Evolutionary conservation across 2,797 vertebrate species (phyloP).

Genomic region (Coendou prehensilis): DNA sequence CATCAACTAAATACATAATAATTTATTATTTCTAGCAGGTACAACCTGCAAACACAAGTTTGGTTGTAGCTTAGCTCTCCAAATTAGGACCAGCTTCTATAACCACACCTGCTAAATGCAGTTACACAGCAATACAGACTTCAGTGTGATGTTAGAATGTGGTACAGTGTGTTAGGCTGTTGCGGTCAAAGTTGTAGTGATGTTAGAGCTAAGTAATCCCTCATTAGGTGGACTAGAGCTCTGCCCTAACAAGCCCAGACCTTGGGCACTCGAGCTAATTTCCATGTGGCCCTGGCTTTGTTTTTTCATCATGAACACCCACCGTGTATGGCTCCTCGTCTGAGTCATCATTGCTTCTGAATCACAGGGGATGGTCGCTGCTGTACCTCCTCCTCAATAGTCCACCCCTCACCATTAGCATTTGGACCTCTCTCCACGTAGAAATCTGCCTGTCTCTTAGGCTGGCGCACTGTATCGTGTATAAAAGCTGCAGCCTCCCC

Average conservation of each 20-base stretch:
- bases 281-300: neutral
- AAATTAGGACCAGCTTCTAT: constrained; percentile 61
- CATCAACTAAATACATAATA: constrained; percentile 57
- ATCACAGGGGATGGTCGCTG: neutral
- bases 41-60: constrained; percentile 47
- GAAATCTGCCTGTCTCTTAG: neutral
- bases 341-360: neutral
- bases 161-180: constrained; percentile 49
- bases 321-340: constrained; percentile 64
- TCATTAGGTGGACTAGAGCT: constrained; percentile 41
- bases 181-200: constrained; percentile 59
- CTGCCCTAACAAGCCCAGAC: neutral
- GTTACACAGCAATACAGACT: constrained; percentile 72
- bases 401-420: neutral
- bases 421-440: neutral
- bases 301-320: neutral
- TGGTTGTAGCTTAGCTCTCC: constrained; percentile 33
- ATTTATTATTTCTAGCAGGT: constrained; percentile 80
- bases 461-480: neutral
- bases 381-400: neutral
- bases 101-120: constrained; percentile 65
- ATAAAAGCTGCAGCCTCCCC: neutral
- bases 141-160: constrained; percentile 63
- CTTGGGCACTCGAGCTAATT: neutral
- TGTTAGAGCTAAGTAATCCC: constrained; percentile 63